Conservation (phyloP, 1,140 invertebrate species). For the Meteorus sp. region DNA sequence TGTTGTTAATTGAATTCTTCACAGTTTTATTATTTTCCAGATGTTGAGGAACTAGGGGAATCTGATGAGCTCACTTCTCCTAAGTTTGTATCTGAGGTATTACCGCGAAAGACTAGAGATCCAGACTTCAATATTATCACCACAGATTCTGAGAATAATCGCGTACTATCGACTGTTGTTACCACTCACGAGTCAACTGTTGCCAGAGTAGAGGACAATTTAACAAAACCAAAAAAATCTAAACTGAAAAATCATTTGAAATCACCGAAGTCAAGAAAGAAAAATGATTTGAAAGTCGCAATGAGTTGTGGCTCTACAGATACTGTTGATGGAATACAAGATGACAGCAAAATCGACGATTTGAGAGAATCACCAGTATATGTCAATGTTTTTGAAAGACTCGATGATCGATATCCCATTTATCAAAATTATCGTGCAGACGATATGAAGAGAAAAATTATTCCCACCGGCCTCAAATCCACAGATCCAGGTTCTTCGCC, state of each 20-base stretch:
- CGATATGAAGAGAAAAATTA: not conserved
- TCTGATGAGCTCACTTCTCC: constrained; percentile 19
- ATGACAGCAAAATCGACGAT: not conserved
- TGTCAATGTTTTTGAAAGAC: constrained; percentile 23
- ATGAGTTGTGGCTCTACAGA: not conserved
- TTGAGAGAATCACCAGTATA: constrained; percentile 22
- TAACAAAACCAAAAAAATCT: constrained; percentile 10
- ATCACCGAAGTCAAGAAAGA: constrained; percentile 14
- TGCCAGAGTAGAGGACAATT: constrained; percentile 37
- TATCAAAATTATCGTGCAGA: constrained; percentile 29
- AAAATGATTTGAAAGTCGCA: constrained; percentile 13
- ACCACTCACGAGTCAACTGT: constrained; percentile 35
- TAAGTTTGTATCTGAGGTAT: constrained; percentile 19
- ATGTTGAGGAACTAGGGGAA: constrained; percentile 17
- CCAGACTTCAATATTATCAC: constrained; percentile 25
- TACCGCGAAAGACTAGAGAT: constrained; percentile 2
- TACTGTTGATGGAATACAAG: not conserved
- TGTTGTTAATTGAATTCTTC: not conserved
- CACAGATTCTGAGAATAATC: constrained; percentile 35
- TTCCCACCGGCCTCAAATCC: not conserved
- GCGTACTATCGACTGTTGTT: constrained; percentile 35
- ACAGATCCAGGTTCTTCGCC: not conserved
- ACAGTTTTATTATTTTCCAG: not conserved
- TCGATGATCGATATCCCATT: constrained; percentile 16
- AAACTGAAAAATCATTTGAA: constrained; percentile 6